Evolutionary conservation across 2,113 vertebrate species (phyloP).

Genomic region (Seriola rivoliana): DNA sequence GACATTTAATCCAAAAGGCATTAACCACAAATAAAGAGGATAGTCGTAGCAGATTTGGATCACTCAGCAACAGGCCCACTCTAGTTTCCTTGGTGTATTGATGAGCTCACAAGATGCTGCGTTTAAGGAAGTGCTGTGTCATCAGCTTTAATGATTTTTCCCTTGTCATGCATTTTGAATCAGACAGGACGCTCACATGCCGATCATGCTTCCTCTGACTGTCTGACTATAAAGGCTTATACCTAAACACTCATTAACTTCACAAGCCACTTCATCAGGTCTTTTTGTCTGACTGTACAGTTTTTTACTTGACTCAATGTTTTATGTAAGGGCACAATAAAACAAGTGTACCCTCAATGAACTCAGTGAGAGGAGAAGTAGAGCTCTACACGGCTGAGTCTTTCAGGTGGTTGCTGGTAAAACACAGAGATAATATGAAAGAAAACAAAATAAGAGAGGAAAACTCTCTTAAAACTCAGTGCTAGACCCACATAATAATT

Average conservation of each 20-base stretch:
- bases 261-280: not conserved
- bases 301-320: not conserved
- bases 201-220: conserved; percentile 55
- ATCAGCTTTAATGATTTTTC: conserved; percentile 26
- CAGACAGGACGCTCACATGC: conserved; percentile 59
- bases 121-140: conserved; percentile 36
- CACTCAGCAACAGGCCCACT: not conserved
- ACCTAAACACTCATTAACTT: conserved; percentile 38
- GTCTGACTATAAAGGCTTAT: conserved; percentile 41
- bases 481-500: too few species aligned
- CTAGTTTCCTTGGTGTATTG: not conserved
- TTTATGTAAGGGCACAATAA: not conserved
- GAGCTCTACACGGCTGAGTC: not conserved
- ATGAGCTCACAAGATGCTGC: conserved; percentile 23
- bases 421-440: not conserved
- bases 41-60: not conserved
- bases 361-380: not conserved
- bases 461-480: too few species aligned
- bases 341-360: not conserved
- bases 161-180: conserved; percentile 27
- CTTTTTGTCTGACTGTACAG: not conserved
- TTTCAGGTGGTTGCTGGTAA: not conserved
- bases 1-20: not conserved
- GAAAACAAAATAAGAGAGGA: not conserved
- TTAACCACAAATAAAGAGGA: not conserved